Conservation (phyloP, 2,888 invertebrate genomes). For the Caenorhabditis sp. region DNA sequence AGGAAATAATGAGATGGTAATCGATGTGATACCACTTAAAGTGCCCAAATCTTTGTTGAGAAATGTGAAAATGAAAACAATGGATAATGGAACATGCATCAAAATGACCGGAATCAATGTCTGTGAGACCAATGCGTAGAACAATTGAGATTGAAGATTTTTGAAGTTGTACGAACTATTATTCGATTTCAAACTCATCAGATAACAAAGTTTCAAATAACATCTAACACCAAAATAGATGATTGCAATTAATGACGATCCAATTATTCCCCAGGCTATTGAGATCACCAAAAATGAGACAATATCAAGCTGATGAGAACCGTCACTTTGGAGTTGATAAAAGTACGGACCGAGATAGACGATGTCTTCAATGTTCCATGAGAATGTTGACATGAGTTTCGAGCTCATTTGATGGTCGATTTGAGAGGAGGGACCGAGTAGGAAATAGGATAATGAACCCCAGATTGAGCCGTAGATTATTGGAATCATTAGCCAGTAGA, state of each 20-base stretch:
- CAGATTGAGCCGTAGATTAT: neutral
- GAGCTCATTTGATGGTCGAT: neutral
- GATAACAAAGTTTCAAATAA: slow-evolving; percentile 11
- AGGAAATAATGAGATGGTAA: neutral
- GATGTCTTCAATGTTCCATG: neutral
- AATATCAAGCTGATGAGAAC: neutral
- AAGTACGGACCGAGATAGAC: neutral
- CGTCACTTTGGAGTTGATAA: neutral
- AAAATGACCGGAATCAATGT: neutral
- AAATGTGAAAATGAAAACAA: neutral
- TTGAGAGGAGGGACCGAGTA: neutral
- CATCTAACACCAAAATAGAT: slow-evolving; percentile 24
- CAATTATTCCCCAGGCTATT: neutral
- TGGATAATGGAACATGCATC: neutral
- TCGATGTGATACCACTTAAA: neutral
- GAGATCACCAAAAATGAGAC: neutral
- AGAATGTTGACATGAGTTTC: neutral
- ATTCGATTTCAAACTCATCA: neutral
- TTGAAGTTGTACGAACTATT: neutral
- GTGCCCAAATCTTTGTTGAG: neutral
- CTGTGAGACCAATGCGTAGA: neutral
- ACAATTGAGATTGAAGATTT: neutral
- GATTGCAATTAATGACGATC: slow-evolving; percentile 12
- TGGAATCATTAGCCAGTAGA: neutral
- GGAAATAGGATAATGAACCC: neutral